Conservation (phyloP, 2,113 vertebrate genomes). For the Petrocephalus microphthalmus region DNA sequence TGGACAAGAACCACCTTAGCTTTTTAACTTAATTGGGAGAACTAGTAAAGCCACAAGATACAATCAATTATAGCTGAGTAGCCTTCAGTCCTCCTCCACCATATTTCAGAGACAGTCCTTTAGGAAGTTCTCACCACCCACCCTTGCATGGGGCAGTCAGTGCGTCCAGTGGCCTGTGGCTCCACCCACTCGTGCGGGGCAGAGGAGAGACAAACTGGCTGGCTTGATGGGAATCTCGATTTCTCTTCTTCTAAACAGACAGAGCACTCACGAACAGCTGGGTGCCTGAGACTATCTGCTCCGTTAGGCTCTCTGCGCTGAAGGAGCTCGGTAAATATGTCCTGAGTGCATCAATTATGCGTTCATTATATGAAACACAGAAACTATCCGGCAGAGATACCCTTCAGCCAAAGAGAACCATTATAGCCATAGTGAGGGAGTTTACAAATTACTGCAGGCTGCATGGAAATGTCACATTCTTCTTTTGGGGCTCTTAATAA, state of each 20-base stretch:
- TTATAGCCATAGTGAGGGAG: neutral
- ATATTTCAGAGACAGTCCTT: neutral
- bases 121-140: neutral
- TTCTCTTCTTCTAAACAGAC: neutral
- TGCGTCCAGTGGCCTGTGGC: neutral
- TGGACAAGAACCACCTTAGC: too few species aligned
- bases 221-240: neutral
- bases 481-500: neutral
- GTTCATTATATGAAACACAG: neutral
- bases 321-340: neutral
- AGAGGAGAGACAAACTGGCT: neutral
- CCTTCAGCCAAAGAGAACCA: too few species aligned
- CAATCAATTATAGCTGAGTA: neutral
- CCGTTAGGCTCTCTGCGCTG: neutral
- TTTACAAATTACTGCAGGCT: neutral
- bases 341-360: constrained; percentile 1
- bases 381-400: neutral
- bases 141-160: neutral
- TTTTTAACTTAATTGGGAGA: neutral
- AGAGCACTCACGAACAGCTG: neutral
- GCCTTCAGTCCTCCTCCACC: neutral
- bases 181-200: neutral
- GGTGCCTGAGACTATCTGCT: neutral
- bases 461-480: neutral
- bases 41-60: neutral